Percentiles rank a stretch among this genome's conserved stretches.
These are phyloP conservation scores for Decapterus maruadsi DNA, from an alignment of 2,797 vertebrate species.

Conservation along the genomic window DNA sequence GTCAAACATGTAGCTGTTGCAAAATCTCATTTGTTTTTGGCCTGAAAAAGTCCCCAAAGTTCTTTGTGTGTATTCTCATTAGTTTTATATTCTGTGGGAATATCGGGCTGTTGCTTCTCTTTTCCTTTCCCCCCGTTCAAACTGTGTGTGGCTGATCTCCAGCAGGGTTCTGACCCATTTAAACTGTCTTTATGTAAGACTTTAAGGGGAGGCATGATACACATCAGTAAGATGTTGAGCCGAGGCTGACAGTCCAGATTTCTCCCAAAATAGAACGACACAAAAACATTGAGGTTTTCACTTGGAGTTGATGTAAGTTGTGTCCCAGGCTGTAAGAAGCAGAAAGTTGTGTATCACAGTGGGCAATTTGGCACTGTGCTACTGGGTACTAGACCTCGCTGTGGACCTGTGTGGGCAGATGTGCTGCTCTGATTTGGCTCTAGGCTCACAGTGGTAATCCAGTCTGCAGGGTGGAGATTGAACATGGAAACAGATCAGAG, in stretches of 20 bases:
- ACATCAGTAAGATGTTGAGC: slow-evolving; percentile 68
- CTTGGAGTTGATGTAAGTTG: slow-evolving; percentile 67
- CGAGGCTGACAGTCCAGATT: slow-evolving; percentile 63
- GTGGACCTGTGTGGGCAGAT: slow-evolving; percentile 80
- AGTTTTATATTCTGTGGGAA: slow-evolving; percentile 56
- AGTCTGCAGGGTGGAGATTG: slow-evolving; percentile 70
- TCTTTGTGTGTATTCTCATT: slow-evolving; percentile 43
- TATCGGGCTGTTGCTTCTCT: slow-evolving; percentile 54
- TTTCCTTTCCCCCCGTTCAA: slow-evolving; percentile 47
- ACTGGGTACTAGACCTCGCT: slow-evolving; percentile 66
- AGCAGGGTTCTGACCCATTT: slow-evolving; percentile 80
- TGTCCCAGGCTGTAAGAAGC: slow-evolving; percentile 63
- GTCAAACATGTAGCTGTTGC: slow-evolving; percentile 42
- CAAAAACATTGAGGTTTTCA: slow-evolving; percentile 61
- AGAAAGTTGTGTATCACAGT: slow-evolving; percentile 69
- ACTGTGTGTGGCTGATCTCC: slow-evolving; percentile 66
- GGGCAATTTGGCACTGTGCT: slow-evolving; percentile 60
- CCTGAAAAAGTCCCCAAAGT: slow-evolving; percentile 36
- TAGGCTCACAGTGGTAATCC: slow-evolving; percentile 72
- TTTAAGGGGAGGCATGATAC: slow-evolving; percentile 62
- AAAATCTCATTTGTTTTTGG: slow-evolving; percentile 51
- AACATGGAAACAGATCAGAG: slow-evolving; percentile 75
- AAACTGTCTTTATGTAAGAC: slow-evolving; percentile 61
- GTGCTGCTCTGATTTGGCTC: slow-evolving; percentile 75
- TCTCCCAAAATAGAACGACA: slow-evolving; percentile 69